Evolutionary conservation across 2,888 invertebrate genomes (phyloP).

Genomic region (Sinopyrophorus schimmeli): DNA sequence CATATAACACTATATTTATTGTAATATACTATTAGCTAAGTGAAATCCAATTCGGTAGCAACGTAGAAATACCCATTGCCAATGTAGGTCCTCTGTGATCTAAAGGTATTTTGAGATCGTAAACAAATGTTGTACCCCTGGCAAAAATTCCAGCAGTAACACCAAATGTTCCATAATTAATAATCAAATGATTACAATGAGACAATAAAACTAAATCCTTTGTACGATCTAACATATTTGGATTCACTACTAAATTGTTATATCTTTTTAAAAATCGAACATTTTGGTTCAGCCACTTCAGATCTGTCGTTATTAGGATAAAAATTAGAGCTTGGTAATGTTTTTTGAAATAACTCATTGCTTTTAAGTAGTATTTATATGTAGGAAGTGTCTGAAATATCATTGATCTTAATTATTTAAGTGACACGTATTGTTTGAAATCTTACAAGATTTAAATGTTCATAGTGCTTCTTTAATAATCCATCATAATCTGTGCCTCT

Average conservation of each 20-base stretch:
- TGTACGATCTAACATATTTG: slow-evolving; percentile 10
- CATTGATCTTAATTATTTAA: not conserved
- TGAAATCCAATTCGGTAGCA: slow-evolving; percentile 1
- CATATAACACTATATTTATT: too few species aligned
- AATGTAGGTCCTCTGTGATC: slow-evolving; percentile 31
- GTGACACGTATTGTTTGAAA: too few species aligned
- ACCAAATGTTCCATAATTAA: slow-evolving; percentile 35
- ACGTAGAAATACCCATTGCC: slow-evolving; percentile 30
- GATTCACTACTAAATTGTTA: slow-evolving; percentile 21
- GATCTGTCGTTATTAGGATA: slow-evolving; percentile 28
- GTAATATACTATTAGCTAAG: too few species aligned
- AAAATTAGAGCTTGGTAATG: slow-evolving; percentile 31
- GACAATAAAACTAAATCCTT: slow-evolving; percentile 30
- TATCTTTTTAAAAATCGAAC: slow-evolving; percentile 5
- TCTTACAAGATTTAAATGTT: too few species aligned
- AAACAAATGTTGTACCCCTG: slow-evolving; percentile 30
- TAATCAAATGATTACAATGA: slow-evolving; percentile 34
- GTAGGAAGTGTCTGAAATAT: slow-evolving; percentile 24
- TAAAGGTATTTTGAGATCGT: slow-evolving; percentile 31
- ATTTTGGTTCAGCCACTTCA: slow-evolving; percentile 22
- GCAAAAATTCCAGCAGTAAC: slow-evolving; percentile 26
- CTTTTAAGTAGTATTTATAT: slow-evolving; percentile 28
- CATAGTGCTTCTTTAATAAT: not conserved
- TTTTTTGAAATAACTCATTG: slow-evolving; percentile 31
- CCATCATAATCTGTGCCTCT: slow-evolving; percentile 33